Base-by-base conservation (phyloP, 2,888 invertebrate species). In the Aspidiotus rigidus region DNA sequence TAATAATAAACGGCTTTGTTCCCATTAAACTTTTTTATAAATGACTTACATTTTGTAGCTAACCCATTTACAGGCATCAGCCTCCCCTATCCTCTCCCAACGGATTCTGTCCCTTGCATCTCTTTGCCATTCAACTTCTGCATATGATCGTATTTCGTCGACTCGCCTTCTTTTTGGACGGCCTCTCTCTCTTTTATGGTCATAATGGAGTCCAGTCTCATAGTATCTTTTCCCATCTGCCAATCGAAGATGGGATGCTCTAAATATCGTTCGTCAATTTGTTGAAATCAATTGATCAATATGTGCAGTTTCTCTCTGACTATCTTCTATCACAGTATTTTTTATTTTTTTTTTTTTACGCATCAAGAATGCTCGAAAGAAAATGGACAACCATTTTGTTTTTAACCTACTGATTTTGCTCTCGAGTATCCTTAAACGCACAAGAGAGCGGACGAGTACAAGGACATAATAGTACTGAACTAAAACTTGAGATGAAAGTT, bases 391-490 rank as follows among this genome's bases (percentile, higher is more conserved):
- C 49, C 49, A 10, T 10, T 49, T 49, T 11, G n/a, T n/a, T n/a
- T n/a, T n/a, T n/a, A n/a, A n/a, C n/a, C n/a, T n/a, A n/a, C n/a
- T n/a, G n/a, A n/a, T n/a, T n/a, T n/a, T n/a, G n/a, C n/a, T n/a
- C n/a, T 11, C 11, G 49, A 44, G 49, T 44, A 11, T 44, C 7
- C 57, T 17, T 57, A 66, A 49, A 44, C 41, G 53, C 60, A 57
- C 59, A 49, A 60, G 59, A 66, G 66, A 57, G 66, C 60, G n/a
- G 66, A 66, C 66, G 66, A 66, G 57, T 66, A 66, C 66, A 66
- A 66, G 66, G 66, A 66, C 66, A 66, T 57, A 66, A 57, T 66
- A 44, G 66, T 66, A 66, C 66, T 66, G 59, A 60, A 66, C 66
- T 66, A 60, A 60, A 66, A 66, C 66, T 66, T 59, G 60, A 66